Evolutionary conservation across 1,140 invertebrate genomes (phyloP).

Genomic region (Leptinotarsa lineolata): DNA sequence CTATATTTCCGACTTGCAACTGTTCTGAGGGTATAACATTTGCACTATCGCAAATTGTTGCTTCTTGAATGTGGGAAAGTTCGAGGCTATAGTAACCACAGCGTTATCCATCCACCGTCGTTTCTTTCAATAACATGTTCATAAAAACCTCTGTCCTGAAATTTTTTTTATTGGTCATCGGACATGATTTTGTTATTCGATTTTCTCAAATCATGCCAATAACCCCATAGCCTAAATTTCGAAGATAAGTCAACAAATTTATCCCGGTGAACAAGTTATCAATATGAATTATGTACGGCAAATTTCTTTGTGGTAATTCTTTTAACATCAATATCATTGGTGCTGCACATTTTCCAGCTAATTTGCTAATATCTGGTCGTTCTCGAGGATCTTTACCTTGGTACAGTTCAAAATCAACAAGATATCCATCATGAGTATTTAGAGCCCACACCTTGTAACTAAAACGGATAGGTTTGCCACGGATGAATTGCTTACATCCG

Average conservation of each 20-base stretch:
- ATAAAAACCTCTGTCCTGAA: slow-evolving; percentile 30
- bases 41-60: too few relatives aligned
- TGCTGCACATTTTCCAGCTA: too few relatives aligned
- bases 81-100: slow-evolving; percentile 40
- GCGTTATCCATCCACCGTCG: slow-evolving; percentile 31
- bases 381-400: too few relatives aligned
- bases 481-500: too few relatives aligned
- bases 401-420: slow-evolving; percentile 46
- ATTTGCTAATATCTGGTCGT: too few relatives aligned
- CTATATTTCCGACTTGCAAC: too few relatives aligned
- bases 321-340: too few relatives aligned
- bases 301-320: too few relatives aligned
- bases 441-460: slow-evolving; percentile 41
- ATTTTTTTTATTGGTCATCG: slow-evolving; percentile 29
- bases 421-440: slow-evolving; percentile 34
- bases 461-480: slow-evolving; percentile 45
- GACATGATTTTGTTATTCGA: slow-evolving; percentile 33
- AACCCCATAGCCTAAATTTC: slow-evolving; percentile 30
- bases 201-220: slow-evolving; percentile 40
- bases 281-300: too few relatives aligned
- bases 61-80: too few relatives aligned
- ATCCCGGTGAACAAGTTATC: too few relatives aligned
- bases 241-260: slow-evolving; percentile 38
- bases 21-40: too few relatives aligned
- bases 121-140: slow-evolving; percentile 18